Percentiles rank a stretch among this genome's conserved stretches.
Conservation (phyloP, 2,797 vertebrate genomes). For the Neosilurus hyrtlii region DNA sequence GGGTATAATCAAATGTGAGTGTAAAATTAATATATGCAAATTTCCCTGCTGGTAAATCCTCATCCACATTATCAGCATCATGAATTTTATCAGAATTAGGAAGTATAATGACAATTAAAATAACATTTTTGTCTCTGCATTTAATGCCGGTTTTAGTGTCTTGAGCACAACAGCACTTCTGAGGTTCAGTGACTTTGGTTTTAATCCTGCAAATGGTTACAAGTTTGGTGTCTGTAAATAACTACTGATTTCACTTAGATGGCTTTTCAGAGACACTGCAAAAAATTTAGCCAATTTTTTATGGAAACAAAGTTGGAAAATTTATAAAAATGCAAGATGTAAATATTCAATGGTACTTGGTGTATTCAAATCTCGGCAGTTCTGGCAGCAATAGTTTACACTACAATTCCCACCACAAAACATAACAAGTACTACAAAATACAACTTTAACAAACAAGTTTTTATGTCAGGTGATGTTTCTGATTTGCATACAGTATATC, state of each 20-base stretch:
- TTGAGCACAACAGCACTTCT: neutral
- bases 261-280: neutral
- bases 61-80: neutral
- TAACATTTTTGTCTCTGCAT: neutral
- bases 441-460: neutral
- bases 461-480: neutral
- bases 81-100: neutral
- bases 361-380: neutral
- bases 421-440: neutral
- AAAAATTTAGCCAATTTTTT: neutral
- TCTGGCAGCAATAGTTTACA: neutral
- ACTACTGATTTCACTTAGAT: constrained; percentile 21
- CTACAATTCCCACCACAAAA: neutral
- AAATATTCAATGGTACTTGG: neutral
- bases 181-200: constrained; percentile 4
- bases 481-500: neutral
- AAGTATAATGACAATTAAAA: neutral
- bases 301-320: neutral
- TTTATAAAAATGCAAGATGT: constrained; percentile 15
- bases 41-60: constrained; percentile 1
- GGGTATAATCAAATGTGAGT: constrained; percentile 6
- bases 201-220: constrained; percentile 15
- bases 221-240: constrained; percentile 26
- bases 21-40: constrained; percentile 11
- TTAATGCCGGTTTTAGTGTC: neutral